Conservation (phyloP, 1,140 invertebrate genomes). For the Ooceraea biroi region DNA sequence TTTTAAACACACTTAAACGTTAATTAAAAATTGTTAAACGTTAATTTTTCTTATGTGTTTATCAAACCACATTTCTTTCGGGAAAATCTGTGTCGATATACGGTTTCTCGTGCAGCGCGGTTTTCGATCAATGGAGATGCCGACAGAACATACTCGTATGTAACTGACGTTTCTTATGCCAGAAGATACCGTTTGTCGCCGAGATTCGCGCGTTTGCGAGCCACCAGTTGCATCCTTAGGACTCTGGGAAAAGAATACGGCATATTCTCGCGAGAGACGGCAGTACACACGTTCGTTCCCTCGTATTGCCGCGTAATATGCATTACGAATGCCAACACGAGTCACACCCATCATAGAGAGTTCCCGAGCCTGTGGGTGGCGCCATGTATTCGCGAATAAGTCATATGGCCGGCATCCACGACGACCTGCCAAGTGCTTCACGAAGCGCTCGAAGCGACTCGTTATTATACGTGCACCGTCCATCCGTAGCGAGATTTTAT, state of each 20-base stretch:
- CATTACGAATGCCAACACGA: conserved; percentile 75
- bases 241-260: conserved; percentile 45
- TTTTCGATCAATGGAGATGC: neutral
- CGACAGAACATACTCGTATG: neutral
- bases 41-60: no score
- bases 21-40: no score
- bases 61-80: no score
- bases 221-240: conserved; percentile 62
- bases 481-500: conserved; percentile 48
- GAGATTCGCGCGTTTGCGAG: conserved; percentile 62
- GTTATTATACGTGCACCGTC: conserved; percentile 51
- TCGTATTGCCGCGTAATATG: conserved; percentile 68
- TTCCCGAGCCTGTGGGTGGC: conserved; percentile 73
- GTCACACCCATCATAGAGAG: conserved; percentile 77
- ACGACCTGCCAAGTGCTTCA: conserved; percentile 23
- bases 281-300: conserved; percentile 58
- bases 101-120: no score
- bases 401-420: conserved; percentile 62
- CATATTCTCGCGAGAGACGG: conserved; percentile 52
- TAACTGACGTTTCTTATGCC: neutral
- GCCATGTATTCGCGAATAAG: conserved; percentile 72
- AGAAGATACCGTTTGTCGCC: conserved; percentile 1
- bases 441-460: conserved; percentile 46
- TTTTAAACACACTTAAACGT: no score
- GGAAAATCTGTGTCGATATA: no score